phyloP scores from a whole-genome alignment of 35 echinoderm and acorn worm species.

The Diadema setosum region DNA sequence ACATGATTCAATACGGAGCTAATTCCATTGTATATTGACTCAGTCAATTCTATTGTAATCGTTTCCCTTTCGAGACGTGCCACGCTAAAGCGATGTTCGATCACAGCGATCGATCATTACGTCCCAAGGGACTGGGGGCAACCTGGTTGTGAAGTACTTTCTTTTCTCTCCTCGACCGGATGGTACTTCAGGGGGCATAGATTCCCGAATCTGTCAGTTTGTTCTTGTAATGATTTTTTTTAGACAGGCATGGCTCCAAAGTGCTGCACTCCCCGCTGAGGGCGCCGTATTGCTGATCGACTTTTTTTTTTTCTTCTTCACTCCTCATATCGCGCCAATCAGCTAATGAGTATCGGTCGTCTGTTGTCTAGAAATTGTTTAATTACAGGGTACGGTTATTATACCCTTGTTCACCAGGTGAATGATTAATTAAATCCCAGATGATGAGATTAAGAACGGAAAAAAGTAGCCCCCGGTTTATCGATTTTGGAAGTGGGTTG shows the following conservation, averaged over 20 bases:
- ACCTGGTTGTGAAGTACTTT: not conserved
- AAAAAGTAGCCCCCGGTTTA: not conserved
- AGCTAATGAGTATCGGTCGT: not conserved
- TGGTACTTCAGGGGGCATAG: not conserved
- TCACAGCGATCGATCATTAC: not conserved
- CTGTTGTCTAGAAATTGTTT: conserved; percentile 24
- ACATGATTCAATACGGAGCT: not conserved
- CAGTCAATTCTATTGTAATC: not conserved
- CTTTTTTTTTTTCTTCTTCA: not conserved
- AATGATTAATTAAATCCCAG: conserved; percentile 13
- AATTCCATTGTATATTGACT: not conserved
- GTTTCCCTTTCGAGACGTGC: not conserved
- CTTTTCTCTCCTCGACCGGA: not conserved
- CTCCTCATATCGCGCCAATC: not conserved
- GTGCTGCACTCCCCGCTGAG: not conserved
- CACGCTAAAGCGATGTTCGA: conserved; percentile 9
- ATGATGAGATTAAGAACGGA: not conserved
- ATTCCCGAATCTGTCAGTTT: not conserved
- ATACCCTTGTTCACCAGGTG: not conserved
- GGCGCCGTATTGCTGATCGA: not conserved
- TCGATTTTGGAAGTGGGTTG: not conserved
- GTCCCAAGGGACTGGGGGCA: not conserved
- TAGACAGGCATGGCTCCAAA: not conserved
- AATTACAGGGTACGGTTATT: conserved; percentile 18
- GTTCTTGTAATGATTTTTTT: conserved; percentile 18